These are phyloP conservation scores for Craseonycteris thonglongyai DNA, from an alignment of 2,113 vertebrate genomes.

Conservation along the genomic window DNA sequence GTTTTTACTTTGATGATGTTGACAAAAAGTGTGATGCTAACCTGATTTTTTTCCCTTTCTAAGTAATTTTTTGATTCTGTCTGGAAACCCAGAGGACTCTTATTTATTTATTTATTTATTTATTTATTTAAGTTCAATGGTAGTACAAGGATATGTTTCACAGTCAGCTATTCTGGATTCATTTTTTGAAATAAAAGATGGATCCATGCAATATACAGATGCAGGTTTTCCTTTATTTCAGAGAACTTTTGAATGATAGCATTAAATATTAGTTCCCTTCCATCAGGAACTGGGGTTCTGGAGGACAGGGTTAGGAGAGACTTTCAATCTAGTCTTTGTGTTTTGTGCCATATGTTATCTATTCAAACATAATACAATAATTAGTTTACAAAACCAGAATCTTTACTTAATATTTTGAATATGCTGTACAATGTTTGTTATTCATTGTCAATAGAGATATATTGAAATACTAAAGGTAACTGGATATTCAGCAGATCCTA, in stretches of 20 bases:
- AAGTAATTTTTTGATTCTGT: neutral
- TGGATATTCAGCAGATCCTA: neutral
- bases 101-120: neutral
- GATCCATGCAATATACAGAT: neutral
- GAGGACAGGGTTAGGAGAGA: neutral
- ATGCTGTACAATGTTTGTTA: neutral
- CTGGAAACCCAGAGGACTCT: neutral
- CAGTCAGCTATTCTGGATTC: neutral
- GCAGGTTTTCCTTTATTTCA: neutral
- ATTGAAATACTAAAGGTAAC: neutral
- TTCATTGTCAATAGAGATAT: neutral
- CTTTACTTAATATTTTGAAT: neutral
- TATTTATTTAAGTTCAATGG: neutral
- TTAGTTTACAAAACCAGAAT: neutral
- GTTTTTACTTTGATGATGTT: neutral
- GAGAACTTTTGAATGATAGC: neutral
- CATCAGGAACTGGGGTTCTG: neutral
- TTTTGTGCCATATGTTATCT: neutral
- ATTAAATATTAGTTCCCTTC: neutral
- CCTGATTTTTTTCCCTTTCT: neutral
- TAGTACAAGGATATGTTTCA: neutral
- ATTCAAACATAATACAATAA: too few species aligned
- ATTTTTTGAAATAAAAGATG: neutral
- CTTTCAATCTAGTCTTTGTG: neutral
- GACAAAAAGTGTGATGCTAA: neutral